These are phyloP conservation scores for Hoplias malabaricus DNA, from an alignment of 2,113 vertebrate species.

Conservation along the genomic window DNA sequence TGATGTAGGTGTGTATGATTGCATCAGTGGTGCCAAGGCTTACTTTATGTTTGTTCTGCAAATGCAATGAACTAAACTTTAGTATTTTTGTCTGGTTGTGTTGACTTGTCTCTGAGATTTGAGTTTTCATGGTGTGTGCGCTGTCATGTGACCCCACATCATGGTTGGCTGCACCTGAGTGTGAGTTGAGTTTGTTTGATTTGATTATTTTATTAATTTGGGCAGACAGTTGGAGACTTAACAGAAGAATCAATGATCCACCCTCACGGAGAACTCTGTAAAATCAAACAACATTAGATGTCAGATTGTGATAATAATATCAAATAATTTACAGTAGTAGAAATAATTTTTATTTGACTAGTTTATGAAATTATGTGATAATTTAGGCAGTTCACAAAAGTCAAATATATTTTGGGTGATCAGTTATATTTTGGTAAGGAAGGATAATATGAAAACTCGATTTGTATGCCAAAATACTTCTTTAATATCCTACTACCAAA, in stretches of 20 bases:
- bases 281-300: slow-evolving; percentile 32
- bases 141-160: slow-evolving; percentile 5
- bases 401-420: too few species aligned
- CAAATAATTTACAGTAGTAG: too few species aligned
- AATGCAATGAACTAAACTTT: slow-evolving; percentile 68
- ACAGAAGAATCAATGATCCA: slow-evolving; percentile 80
- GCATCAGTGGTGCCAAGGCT: slow-evolving; percentile 86
- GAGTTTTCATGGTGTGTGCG: not conserved
- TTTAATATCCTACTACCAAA: not conserved
- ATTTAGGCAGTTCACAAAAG: too few species aligned
- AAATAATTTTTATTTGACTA: too few species aligned
- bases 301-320: not conserved
- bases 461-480: not conserved
- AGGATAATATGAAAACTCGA: too few species aligned
- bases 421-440: too few species aligned
- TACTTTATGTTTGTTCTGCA: slow-evolving; percentile 69
- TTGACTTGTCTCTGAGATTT: not conserved
- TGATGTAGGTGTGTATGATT: slow-evolving; percentile 84
- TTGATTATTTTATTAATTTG: slow-evolving; percentile 60
- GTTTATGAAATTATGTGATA: too few species aligned
- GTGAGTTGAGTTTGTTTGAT: slow-evolving; percentile 17
- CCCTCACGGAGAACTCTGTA: slow-evolving; percentile 80
- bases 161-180: slow-evolving; percentile 1
- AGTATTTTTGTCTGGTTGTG: not conserved
- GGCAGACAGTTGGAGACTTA: slow-evolving; percentile 77